A percentile compares a stretch with the other conserved stretches of the same genome.
Conservation (phyloP, 2,888 invertebrate species). For the Andrena fulva region DNA sequence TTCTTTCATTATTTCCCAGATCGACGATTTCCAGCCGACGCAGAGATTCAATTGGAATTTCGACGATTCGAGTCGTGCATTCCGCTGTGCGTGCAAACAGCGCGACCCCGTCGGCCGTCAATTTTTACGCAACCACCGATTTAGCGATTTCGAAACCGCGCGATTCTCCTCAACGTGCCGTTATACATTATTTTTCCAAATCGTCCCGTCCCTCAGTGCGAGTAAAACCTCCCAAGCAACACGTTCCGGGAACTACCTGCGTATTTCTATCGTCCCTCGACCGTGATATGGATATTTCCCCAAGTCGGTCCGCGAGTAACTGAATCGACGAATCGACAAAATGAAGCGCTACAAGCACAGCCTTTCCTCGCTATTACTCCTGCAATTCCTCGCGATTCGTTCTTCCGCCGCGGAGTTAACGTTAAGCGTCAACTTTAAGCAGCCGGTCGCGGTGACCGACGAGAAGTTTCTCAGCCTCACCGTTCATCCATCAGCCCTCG, state of each 20-base stretch:
- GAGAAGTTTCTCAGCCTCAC: slow-evolving; percentile 91
- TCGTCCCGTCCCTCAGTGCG: slow-evolving; percentile 43
- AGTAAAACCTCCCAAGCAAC: slow-evolving; percentile 25
- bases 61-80: slow-evolving; percentile 16
- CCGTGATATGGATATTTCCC: slow-evolving; percentile 29
- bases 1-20: neutral
- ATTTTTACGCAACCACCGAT: slow-evolving; percentile 45
- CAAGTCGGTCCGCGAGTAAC: neutral
- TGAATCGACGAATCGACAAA: slow-evolving; percentile 3
- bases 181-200: slow-evolving; percentile 45
- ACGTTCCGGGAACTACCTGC: slow-evolving; percentile 3
- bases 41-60: slow-evolving; percentile 4
- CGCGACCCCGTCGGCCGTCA: slow-evolving; percentile 1
- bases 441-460: slow-evolving; percentile 88
- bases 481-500: slow-evolving; percentile 88
- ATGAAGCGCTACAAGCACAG: slow-evolving; percentile 37
- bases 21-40: neutral
- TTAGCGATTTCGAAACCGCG: slow-evolving; percentile 57
- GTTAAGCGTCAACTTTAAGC: slow-evolving; percentile 88
- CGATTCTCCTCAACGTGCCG: slow-evolving; percentile 10
- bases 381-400: slow-evolving; percentile 40
- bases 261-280: neutral
- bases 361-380: slow-evolving; percentile 18
- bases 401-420: slow-evolving; percentile 85
- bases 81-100: slow-evolving; percentile 57